Evolutionary conservation across 2,113 vertebrate genomes (phyloP), one percentile per base, ranked within the genome.

Genomic region (Raja brachyura): DNA sequence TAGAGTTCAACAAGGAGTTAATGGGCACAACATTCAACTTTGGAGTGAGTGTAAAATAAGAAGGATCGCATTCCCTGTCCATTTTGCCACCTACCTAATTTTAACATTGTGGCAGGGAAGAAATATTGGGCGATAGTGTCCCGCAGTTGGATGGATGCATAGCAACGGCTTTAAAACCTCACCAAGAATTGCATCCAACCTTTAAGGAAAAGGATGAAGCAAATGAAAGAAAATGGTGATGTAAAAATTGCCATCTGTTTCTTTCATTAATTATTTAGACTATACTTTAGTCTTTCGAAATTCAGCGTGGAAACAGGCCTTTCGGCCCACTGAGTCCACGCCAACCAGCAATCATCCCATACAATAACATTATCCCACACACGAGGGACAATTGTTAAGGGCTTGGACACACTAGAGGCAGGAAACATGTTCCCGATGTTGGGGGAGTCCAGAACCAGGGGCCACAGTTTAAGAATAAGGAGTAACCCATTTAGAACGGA

Each of bases 1-100:
- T 81, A 54, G 22, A 86, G 56, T 59, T 61, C 83, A 86, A 61
- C 56, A 61, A 86, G 54, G 83, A 86, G 25, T 61, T 28, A n/a
- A n/a, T 86, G 11, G 83, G 83, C 28, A 59, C 56, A 86, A n/a
- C 83, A 61, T 86, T 63, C 56, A 86, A 86, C 56, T 86, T n/a
- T 59, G 79, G 54, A 22, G 25, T 6, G 79, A 22, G 79, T 18
- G 79, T 59, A 59, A 85, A 75, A 20, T 18, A 28, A 22, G 48
- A 22, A 54, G 22, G 1, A 85, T 59, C 10, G 4, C 22, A 56
- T 59, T 25, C 1, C 66, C 66, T 68, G 66, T 16, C 66, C 16
- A 68, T 14, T 68, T 68, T 68, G 10, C 66, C 10, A 14, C 66
- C 66, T 9, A 13, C 4, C 81, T 85, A 59, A 31, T 33, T 83